phyloP scores from a whole-genome alignment of 1,140 invertebrate species.

The Euborellia annulipes region DNA sequence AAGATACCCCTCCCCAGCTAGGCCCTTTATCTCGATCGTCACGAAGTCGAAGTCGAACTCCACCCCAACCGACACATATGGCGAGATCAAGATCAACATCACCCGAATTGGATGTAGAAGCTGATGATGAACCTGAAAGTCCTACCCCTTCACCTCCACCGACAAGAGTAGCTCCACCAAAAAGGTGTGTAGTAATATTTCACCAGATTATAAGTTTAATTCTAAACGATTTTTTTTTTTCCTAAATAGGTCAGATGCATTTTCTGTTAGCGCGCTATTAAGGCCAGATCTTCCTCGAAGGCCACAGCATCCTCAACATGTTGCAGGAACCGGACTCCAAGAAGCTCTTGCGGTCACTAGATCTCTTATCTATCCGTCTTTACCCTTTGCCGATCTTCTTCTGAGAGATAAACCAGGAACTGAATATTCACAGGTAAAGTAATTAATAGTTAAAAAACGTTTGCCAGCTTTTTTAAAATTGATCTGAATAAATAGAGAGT shows the following conservation, averaged over 20 bases:
- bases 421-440: too few relatives aligned
- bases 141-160: conserved; percentile 30
- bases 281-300: conserved; percentile 53
- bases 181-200: conserved; percentile 22
- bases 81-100: conserved; percentile 41
- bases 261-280: conserved; percentile 59
- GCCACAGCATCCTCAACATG: conserved; percentile 9
- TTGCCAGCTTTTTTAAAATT: too few relatives aligned
- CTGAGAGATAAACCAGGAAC: neutral
- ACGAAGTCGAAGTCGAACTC: conserved; percentile 28
- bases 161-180: conserved; percentile 24
- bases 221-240: neutral
- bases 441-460: too few relatives aligned
- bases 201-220: conserved; percentile 19
- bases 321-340: too few relatives aligned
- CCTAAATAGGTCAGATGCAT: conserved; percentile 58
- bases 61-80: conserved; percentile 30
- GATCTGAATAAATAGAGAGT: too few relatives aligned
- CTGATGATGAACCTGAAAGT: conserved; percentile 29
- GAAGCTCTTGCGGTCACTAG: conserved; percentile 24
- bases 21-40: conserved; percentile 27
- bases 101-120: conserved; percentile 49
- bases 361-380: conserved; percentile 42
- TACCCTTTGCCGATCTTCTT: conserved; percentile 20
- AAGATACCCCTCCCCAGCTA: conserved; percentile 14